Evolutionary conservation across 2,797 vertebrate genomes (phyloP), one percentile per base, ranked within the genome.

Genomic region (Phrynocephalus guinanensis): DNA sequence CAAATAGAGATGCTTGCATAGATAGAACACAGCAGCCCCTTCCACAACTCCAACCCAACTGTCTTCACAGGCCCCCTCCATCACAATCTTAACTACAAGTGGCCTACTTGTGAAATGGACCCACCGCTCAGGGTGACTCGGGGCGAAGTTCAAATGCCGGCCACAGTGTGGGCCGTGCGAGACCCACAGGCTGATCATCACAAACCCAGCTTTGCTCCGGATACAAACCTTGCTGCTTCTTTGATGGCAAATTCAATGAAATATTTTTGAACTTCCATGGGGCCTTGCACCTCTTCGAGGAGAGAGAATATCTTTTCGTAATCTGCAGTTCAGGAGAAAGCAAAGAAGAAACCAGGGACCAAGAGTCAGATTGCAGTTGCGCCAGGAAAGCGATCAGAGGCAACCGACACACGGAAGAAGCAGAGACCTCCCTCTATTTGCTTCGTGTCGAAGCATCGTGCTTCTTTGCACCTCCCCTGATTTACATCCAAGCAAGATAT

Each of bases 201-300:
- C 56, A 33, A 13, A 26, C 3, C 10, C 3, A 22, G 20, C 75
- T 13, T 15, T 56, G 52, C 3, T 70, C 71, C 30, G 76, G 71
- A 88, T 70, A 95, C 96, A 93, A 94, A 99, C 99, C 99, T 98
- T 95, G 97, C 96, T 79, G 99, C 99, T 97, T 99, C 99, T 95
- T 98, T 98, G 95, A 99, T 99, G 87, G 98, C 98, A 90, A 99
- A 98, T 93, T 99, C 98, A 96, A 99, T 98, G 96, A 99, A 98
- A 94, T 98, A 98, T 95, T 97, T 98, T 91, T 98, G 98, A 63
- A 99, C 96, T 73, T 98, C 96, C 81, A 96, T 91, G 33, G 98
- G 96, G 84, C 99, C 99, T 96, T 98, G 98, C 48, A 99, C 97
- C 92, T 98, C 97, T 94, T 99, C 98, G 93, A 99, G 97, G 52